Evolutionary conservation across 1,140 invertebrate genomes (phyloP), one percentile per base, ranked within the genome.

Genomic region (Cherax destructor): DNA sequence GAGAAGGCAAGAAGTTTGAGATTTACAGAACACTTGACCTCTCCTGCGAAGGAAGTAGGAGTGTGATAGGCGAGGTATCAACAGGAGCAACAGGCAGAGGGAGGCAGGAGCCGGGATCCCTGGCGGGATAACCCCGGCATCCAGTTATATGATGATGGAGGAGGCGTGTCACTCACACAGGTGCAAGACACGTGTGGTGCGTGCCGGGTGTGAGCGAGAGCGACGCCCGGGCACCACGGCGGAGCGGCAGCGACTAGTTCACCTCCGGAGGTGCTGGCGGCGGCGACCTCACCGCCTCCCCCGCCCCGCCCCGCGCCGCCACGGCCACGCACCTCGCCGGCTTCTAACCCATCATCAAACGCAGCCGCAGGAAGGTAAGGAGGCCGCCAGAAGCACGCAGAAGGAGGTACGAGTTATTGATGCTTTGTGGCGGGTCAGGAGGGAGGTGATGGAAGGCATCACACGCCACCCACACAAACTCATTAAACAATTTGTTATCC

Each of bases 341-440:
- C 69, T 74, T 74, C 69, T 30, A 74, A 74, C n/a, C 69, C 69
- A 74, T 74, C 69, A 74, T 41, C 69, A 74, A 74, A 74, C 69
- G 69, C 69, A 74, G 69, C 69, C 69, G 69, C 69, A 11, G 69
- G 69, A 30, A 74, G 69, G 24, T 74, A 30, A 74, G 69, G 11
- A 10, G n/a, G 24, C 69, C 69, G 69, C n/a, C 69, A 30, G 24
- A 5, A 74, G 24, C 69, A 74, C 69, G 24, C 69, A 74, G n/a
- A 30, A 74, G 69, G 24, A 74, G 69, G 69, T 5, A 6, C 24
- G 4, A 74, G n/a, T 24, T 74, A 74, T 74, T 74, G 69, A 74
- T 74, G 69, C 69, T 30, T 74, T 74, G 69, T 74, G 6, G n/a
- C 69, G 4, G 4, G 3, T 74, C 69, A 41, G 30, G 30, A 16